Evolutionary conservation across 2,888 invertebrate species (phyloP).

Genomic region (Amiota minor): DNA sequence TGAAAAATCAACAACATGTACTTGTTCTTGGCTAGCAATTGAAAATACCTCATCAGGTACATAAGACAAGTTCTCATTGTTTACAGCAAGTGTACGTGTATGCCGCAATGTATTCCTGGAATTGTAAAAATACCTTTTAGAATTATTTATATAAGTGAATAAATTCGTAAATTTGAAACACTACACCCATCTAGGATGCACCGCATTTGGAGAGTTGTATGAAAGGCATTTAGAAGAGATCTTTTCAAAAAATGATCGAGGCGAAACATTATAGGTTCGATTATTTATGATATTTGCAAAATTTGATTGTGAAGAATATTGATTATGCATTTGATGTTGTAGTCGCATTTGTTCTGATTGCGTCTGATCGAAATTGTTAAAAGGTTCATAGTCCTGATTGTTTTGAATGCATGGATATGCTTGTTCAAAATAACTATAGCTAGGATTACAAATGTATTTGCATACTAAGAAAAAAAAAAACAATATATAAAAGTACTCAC

Average conservation of each 20-base stretch:
- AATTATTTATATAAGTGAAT: slow-evolving; percentile 28
- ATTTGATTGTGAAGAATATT: slow-evolving; percentile 5
- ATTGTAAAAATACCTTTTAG: neutral
- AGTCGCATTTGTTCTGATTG: neutral
- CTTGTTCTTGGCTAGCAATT: slow-evolving; percentile 81
- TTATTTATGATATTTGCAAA: slow-evolving; percentile 19
- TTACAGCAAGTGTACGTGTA: slow-evolving; percentile 73
- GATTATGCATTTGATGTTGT: neutral
- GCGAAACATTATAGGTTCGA: slow-evolving; percentile 18
- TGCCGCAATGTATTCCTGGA: slow-evolving; percentile 77
- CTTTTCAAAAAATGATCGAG: neutral
- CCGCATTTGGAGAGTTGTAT: slow-evolving; percentile 13
- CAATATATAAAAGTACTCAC: slow-evolving; percentile 47
- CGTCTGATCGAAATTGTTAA: slow-evolving; percentile 1
- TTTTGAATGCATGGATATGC: slow-evolving; percentile 32
- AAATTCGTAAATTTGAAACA: slow-evolving; percentile 48
- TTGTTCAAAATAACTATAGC: neutral
- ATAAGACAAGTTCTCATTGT: slow-evolving; percentile 76
- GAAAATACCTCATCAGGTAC: slow-evolving; percentile 83
- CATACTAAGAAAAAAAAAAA: slow-evolving; percentile 2
- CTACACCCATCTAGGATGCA: slow-evolving; percentile 57
- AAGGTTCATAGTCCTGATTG: slow-evolving; percentile 20
- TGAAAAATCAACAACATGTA: slow-evolving; percentile 85
- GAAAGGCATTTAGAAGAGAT: neutral
- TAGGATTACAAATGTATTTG: neutral